Evolutionary conservation across 2,113 vertebrate genomes (phyloP).

Genomic region (Misgurnus mizolepis): DNA sequence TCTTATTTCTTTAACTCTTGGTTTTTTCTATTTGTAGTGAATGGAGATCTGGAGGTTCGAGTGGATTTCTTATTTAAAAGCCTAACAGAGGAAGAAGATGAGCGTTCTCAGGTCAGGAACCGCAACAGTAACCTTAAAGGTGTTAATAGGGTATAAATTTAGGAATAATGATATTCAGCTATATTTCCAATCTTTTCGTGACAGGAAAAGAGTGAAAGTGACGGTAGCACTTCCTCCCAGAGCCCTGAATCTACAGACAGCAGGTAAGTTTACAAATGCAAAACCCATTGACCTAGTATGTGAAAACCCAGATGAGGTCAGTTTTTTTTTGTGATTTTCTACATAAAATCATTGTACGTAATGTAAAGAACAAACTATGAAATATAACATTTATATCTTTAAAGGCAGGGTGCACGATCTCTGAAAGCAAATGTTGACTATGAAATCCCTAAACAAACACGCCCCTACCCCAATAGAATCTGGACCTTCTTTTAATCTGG

Average conservation of each 20-base stretch:
- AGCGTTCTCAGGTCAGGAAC: conserved; percentile 65
- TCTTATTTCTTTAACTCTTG: background rate
- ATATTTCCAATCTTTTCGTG: background rate
- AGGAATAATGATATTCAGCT: too few species aligned
- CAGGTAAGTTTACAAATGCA: conserved; percentile 58
- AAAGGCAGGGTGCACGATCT: too few species aligned
- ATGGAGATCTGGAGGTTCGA: conserved; percentile 73
- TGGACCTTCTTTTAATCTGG: too few species aligned
- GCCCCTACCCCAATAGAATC: too few species aligned
- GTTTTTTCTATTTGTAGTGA: conserved; percentile 60
- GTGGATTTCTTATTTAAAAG: conserved; percentile 81
- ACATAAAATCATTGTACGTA: too few species aligned
- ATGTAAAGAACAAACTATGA: too few species aligned
- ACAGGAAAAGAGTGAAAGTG: conserved; percentile 63
- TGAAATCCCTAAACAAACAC: too few species aligned
- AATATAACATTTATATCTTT: too few species aligned
- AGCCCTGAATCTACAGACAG: conserved; percentile 55
- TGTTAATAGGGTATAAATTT: too few species aligned
- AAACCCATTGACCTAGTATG: background rate
- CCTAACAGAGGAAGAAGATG: conserved; percentile 76
- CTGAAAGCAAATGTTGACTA: too few species aligned
- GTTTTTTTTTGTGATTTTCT: too few species aligned
- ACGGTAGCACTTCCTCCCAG: conserved; percentile 44
- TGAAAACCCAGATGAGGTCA: background rate
- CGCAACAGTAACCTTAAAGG: background rate